Conservation (phyloP, 2,888 invertebrate species). For the Meghimatium bilineatum region DNA sequence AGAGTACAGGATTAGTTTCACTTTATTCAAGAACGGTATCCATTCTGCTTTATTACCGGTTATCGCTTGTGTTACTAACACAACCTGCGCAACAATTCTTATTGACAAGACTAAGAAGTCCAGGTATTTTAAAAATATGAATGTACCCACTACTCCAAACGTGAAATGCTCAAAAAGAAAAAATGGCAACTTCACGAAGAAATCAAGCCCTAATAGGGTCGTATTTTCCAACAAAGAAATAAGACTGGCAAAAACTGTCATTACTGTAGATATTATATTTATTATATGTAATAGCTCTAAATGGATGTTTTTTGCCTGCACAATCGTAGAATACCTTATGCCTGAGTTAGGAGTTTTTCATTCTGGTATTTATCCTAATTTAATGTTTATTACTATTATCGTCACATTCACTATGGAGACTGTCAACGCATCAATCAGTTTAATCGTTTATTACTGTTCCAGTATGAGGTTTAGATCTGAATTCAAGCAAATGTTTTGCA, state of each 20-base stretch:
- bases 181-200: not conserved
- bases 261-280: not conserved
- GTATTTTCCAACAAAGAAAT: not conserved
- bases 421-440: not conserved
- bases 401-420: not conserved
- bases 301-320: not conserved
- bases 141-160: not conserved
- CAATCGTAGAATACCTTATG: not conserved
- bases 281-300: constrained; percentile 23
- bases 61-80: not conserved
- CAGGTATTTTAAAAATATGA: not conserved
- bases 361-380: not conserved
- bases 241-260: not conserved
- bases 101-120: not conserved
- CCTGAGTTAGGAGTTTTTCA: not conserved
- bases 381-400: not conserved
- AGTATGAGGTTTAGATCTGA: not conserved
- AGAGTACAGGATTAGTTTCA: not conserved
- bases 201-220: not conserved
- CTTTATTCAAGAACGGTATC: not conserved
- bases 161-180: not conserved
- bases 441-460: not conserved
- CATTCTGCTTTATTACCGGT: not conserved
- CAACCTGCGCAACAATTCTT: not conserved
- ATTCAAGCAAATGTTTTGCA: not conserved